A percentile compares a stretch with the other conserved stretches of the same genome.
Evolutionary conservation across 2,888 invertebrate genomes (phyloP).

Genomic region (Thymelicus lineola): DNA sequence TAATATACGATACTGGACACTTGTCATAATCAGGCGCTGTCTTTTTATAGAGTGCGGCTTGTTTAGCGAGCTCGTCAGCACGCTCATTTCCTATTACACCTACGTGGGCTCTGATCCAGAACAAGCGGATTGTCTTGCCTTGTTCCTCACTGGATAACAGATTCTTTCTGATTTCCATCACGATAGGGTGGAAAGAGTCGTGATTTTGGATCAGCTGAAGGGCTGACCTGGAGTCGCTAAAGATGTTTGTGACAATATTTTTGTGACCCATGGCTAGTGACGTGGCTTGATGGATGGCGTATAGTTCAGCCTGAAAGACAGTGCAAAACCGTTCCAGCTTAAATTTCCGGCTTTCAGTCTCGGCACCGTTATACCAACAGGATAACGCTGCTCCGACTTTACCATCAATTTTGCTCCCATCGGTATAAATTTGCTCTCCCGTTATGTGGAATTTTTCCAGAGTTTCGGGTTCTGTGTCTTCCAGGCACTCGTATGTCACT

Average conservation of each 20-base stretch:
- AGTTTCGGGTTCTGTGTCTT: neutral
- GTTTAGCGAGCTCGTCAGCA: slow-evolving; percentile 6
- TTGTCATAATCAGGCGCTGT: neutral
- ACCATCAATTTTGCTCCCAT: slow-evolving; percentile 12
- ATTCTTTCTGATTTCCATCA: neutral
- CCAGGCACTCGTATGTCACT: neutral
- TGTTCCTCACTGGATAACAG: neutral
- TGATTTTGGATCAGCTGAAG: neutral
- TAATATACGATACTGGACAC: neutral
- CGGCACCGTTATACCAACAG: slow-evolving; percentile 2
- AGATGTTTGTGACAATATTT: neutral
- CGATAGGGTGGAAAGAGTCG: neutral
- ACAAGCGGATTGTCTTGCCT: neutral
- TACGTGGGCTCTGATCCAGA: slow-evolving; percentile 12
- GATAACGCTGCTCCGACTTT: slow-evolving; percentile 2
- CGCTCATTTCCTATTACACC: slow-evolving; percentile 4
- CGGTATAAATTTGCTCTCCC: neutral
- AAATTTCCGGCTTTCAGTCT: neutral
- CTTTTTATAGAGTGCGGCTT: neutral
- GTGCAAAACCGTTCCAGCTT: slow-evolving; percentile 4
- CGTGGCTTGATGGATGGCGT: neutral
- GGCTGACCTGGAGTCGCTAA: slow-evolving; percentile 16
- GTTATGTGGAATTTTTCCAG: neutral
- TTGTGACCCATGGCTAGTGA: neutral
- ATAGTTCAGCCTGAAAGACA: slow-evolving; percentile 14